Conservation (phyloP, 30 jellyfish, hydroid and myxozoan species). For the Cassiopea andromeda region DNA sequence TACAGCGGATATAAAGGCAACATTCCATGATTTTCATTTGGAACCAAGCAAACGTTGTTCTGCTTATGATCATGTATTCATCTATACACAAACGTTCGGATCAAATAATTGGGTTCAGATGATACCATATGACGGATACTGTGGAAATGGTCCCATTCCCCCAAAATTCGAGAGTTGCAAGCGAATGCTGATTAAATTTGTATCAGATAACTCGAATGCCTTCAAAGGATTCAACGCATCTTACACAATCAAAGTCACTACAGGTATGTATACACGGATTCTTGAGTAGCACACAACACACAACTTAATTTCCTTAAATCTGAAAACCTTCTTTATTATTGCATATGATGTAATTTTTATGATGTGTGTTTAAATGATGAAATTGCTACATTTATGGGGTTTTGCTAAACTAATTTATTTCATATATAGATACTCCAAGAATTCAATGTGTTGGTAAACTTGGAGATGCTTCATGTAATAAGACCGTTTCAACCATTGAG, state of each 20-base stretch:
- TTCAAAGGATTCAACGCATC: conserved; percentile 93
- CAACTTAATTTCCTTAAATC: no score
- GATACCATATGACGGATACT: conserved; percentile 78
- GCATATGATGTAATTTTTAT: no score
- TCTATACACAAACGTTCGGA: conserved; percentile 75
- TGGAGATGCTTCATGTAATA: conserved; percentile 75
- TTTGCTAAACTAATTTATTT: neutral
- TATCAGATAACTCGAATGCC: conserved; percentile 63
- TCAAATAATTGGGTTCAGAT: conserved; percentile 69
- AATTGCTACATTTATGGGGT: no score
- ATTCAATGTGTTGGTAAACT: conserved; percentile 74
- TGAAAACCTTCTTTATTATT: no score
- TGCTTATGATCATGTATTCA: conserved; percentile 78
- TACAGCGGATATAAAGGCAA: conserved; percentile 79
- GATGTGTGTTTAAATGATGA: no score
- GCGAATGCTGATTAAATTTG: conserved; percentile 73
- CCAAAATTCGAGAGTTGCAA: conserved; percentile 68
- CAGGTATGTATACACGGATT: conserved; percentile 33
- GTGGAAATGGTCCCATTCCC: conserved; percentile 67
- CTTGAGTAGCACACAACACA: no score
- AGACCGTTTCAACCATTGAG: conserved; percentile 62
- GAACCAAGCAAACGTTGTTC: conserved; percentile 89
- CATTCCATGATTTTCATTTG: conserved; percentile 59
- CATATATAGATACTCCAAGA: conserved; percentile 71
- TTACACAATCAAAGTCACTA: conserved; percentile 68